Evolutionary conservation across 2,797 vertebrate genomes (phyloP).

Genomic region (Eidolon dupreanum): DNA sequence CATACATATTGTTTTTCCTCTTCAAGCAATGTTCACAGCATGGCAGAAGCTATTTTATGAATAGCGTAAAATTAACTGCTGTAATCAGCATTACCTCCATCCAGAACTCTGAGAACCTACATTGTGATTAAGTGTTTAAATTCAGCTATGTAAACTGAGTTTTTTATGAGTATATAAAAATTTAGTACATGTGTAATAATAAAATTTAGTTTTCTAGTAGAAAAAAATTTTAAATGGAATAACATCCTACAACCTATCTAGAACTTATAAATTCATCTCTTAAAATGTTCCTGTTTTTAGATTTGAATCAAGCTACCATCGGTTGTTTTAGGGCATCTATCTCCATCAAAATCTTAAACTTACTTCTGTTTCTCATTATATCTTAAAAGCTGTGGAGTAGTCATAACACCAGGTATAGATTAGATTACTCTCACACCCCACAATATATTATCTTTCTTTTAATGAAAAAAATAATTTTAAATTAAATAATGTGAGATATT

Average conservation of each 20-base stretch:
- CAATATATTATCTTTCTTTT: background rate
- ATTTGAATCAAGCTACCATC: background rate
- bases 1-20: background rate
- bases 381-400: background rate
- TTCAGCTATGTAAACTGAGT: background rate
- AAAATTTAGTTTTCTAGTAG: background rate
- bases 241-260: background rate
- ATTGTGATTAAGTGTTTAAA: background rate
- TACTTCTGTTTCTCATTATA: background rate
- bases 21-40: background rate
- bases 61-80: background rate
- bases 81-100: background rate
- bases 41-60: background rate
- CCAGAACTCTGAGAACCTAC: background rate
- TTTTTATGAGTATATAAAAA: background rate
- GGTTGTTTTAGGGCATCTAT: background rate
- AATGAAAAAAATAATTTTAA: background rate
- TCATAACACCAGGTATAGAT: background rate
- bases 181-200: background rate
- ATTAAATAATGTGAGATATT: background rate
- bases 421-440: background rate
- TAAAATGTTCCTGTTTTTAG: background rate
- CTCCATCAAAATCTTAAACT: background rate
- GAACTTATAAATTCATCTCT: background rate
- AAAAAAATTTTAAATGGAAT: background rate